Conservation (phyloP, 2,797 vertebrate genomes). For the Macrochelys suwanniensis region DNA sequence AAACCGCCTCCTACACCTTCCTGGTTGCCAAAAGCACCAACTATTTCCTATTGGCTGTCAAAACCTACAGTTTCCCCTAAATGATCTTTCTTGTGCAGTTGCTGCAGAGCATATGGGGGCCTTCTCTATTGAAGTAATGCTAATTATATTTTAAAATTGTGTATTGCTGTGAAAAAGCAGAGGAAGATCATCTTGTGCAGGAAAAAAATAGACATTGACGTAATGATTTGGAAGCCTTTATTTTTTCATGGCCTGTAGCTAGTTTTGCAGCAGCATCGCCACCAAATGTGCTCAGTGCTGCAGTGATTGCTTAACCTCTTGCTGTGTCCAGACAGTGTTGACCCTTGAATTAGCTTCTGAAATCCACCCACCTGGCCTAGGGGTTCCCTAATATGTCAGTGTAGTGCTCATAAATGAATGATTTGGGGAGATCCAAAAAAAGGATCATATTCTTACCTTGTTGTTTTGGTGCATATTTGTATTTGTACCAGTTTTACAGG, state of each 20-base stretch:
- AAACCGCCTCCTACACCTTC: not conserved
- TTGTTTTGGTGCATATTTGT: not conserved
- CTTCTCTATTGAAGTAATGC: constrained; percentile 8
- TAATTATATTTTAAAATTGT: not conserved
- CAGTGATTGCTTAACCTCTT: not conserved
- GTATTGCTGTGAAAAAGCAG: not conserved
- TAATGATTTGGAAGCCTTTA: not conserved
- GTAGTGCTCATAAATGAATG: not conserved
- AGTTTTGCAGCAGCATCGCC: not conserved
- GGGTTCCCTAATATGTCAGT: not conserved
- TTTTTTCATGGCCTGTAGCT: not conserved
- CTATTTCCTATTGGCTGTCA: not conserved
- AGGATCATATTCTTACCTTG: not conserved
- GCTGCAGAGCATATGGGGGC: not conserved
- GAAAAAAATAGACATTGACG: not conserved
- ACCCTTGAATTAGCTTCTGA: not conserved
- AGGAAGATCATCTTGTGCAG: not conserved
- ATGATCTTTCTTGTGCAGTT: not conserved
- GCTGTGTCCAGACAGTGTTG: not conserved
- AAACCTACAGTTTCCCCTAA: not conserved
- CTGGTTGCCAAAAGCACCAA: not conserved
- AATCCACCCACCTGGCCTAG: rapidly evolving
- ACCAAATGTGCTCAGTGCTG: not conserved
- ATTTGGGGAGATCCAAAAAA: not conserved
- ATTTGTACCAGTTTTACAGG: not conserved